phyloP scores from a whole-genome alignment of 2,888 invertebrate genomes.

The Drosophila incognita region DNA sequence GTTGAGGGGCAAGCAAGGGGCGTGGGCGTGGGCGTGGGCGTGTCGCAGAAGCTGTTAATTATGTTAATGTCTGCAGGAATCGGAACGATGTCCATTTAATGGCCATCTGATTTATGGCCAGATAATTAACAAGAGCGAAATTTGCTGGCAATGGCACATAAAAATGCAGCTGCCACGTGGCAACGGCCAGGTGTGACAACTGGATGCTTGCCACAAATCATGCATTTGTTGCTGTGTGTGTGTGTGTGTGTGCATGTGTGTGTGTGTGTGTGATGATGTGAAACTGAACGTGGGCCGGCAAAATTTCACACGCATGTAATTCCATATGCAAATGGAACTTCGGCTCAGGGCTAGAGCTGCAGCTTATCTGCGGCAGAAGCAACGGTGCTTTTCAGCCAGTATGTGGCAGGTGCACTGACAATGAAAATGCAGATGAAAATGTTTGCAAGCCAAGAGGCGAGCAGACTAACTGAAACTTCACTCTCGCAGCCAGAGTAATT shows the following conservation, averaged over 20 bases:
- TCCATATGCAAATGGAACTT: slow-evolving; percentile 65
- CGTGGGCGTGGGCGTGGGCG: background rate
- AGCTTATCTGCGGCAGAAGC: slow-evolving; percentile 59
- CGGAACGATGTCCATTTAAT: slow-evolving; percentile 30
- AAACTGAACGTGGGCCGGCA: slow-evolving; percentile 15
- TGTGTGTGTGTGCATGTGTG: background rate
- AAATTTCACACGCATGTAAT: slow-evolving; percentile 59
- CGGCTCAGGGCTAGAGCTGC: slow-evolving; percentile 29
- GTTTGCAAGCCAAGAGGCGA: slow-evolving; percentile 68
- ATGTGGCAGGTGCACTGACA: slow-evolving; percentile 55
- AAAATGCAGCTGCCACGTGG: slow-evolving; percentile 42
- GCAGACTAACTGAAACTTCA: slow-evolving; percentile 10
- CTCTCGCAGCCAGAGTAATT: background rate
- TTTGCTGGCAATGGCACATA: slow-evolving; percentile 60
- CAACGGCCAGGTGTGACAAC: slow-evolving; percentile 13
- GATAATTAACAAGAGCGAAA: slow-evolving; percentile 65
- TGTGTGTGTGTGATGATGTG: background rate
- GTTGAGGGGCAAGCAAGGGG: background rate
- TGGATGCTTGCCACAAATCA: slow-evolving; percentile 37
- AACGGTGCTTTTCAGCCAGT: slow-evolving; percentile 13
- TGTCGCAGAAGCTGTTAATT: slow-evolving; percentile 8
- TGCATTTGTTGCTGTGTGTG: background rate
- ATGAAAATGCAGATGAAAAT: slow-evolving; percentile 50
- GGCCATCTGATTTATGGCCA: slow-evolving; percentile 64
- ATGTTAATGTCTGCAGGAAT: slow-evolving; percentile 21